Conservation (phyloP, 2,113 vertebrate genomes). For the Sitta europaea region DNA sequence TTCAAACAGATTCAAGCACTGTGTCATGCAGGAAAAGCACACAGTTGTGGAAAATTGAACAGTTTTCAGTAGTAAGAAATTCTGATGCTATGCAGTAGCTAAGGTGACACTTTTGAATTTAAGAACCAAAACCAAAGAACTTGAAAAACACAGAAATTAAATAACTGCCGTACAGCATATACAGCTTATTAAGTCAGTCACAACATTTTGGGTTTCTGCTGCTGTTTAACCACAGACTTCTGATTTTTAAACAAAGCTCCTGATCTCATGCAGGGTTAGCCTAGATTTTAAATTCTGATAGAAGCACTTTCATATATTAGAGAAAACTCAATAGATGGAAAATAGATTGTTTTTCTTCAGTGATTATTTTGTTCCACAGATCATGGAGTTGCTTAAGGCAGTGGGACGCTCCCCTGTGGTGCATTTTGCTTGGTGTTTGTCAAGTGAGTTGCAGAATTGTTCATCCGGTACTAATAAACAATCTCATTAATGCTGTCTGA, state of each 20-base stretch:
- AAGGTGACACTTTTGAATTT: not conserved
- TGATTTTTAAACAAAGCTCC: constrained; percentile 47
- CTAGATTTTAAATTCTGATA: constrained; percentile 60
- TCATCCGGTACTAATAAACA: constrained; percentile 69
- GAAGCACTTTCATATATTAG: constrained; percentile 29
- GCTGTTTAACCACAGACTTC: constrained; percentile 14
- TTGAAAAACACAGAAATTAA: not conserved
- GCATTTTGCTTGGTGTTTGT: constrained; percentile 51
- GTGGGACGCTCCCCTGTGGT: constrained; percentile 32
- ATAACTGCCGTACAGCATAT: not conserved
- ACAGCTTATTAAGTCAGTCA: not conserved
- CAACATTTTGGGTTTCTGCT: not conserved
- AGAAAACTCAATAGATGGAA: constrained; percentile 56
- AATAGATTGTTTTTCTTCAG: constrained; percentile 67
- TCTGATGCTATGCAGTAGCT: not conserved
- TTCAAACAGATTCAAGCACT: not conserved
- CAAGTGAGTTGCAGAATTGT: constrained; percentile 57
- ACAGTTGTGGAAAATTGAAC: not conserved
- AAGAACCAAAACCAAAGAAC: not conserved
- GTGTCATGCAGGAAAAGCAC: not conserved
- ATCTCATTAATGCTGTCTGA: constrained; percentile 63
- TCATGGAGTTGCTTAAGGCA: constrained; percentile 53
- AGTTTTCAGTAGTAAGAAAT: not conserved
- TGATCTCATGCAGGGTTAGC: constrained; percentile 16
- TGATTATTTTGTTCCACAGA: constrained; percentile 65